phyloP scores from a whole-genome alignment of 2,888 invertebrate genomes.

The Ctenicera cuprea region DNA sequence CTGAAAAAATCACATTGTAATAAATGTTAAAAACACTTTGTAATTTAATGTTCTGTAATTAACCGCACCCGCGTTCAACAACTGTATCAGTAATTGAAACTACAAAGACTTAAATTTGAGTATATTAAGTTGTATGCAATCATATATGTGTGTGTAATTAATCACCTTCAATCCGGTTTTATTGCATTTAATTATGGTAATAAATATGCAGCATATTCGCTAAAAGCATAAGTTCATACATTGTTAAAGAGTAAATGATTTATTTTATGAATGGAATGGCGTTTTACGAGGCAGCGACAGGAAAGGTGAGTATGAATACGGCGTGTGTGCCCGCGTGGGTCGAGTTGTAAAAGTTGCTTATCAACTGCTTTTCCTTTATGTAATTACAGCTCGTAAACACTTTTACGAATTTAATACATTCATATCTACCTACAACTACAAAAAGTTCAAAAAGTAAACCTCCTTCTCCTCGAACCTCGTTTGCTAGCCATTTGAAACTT shows the following conservation, averaged over 20 bases:
- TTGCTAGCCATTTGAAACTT: too few species aligned
- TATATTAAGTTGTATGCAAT: slow-evolving; percentile 13
- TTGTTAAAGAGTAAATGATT: slow-evolving; percentile 47
- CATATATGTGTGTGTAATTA: slow-evolving; percentile 14
- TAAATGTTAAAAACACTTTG: too few species aligned
- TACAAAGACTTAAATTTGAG: not conserved
- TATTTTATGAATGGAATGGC: slow-evolving; percentile 47
- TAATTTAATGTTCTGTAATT: not conserved
- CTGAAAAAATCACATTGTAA: slow-evolving; percentile 68
- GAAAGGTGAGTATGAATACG: slow-evolving; percentile 36
- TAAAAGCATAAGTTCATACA: slow-evolving; percentile 44
- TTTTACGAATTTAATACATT: slow-evolving; percentile 21
- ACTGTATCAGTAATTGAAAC: not conserved
- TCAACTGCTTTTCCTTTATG: slow-evolving; percentile 24
- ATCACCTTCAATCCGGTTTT: slow-evolving; percentile 4
- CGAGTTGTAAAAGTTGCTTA: slow-evolving; percentile 33
- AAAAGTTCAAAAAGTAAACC: not conserved
- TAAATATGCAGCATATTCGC: slow-evolving; percentile 41
- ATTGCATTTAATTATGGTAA: slow-evolving; percentile 39
- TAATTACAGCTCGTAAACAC: slow-evolving; percentile 18
- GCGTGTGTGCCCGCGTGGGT: slow-evolving; percentile 20
- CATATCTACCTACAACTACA: slow-evolving; percentile 12
- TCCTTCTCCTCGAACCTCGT: not conserved
- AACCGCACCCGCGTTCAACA: not conserved
- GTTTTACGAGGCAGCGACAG: slow-evolving; percentile 39